Percentiles rank a stretch among this genome's conserved stretches.
These are phyloP conservation scores for Odontamblyopus rebecca DNA, from an alignment of 2,797 vertebrate species.

Conservation along the genomic window DNA sequence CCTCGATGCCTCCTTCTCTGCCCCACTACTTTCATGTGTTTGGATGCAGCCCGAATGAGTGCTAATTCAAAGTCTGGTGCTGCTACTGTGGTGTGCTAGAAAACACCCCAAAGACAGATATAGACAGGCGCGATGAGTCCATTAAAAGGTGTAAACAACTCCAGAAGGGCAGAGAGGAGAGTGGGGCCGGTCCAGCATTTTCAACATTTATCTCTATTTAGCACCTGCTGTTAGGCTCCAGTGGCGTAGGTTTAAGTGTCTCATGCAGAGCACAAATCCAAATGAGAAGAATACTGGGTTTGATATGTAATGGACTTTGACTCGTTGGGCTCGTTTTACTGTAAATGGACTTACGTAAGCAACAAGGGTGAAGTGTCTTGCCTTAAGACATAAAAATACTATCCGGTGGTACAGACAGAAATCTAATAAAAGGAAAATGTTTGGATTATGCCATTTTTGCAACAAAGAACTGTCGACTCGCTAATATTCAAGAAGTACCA, in stretches of 20 bases:
- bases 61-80: slow-evolving; percentile 37
- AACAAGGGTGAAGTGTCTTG: too few species aligned
- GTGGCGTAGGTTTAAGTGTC: neutral
- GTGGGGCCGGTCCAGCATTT: neutral
- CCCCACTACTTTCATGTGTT: slow-evolving; percentile 17
- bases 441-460: too few species aligned
- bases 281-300: too few species aligned
- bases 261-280: neutral
- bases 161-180: neutral
- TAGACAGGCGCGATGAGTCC: slow-evolving; percentile 6
- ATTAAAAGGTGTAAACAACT: slow-evolving; percentile 14
- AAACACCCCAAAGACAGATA: slow-evolving; percentile 7
- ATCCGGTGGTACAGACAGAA: too few species aligned
- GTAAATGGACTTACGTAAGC: too few species aligned
- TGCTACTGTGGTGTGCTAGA: slow-evolving; percentile 8
- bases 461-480: too few species aligned
- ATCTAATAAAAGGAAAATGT: too few species aligned
- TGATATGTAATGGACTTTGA: too few species aligned
- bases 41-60: slow-evolving; percentile 10
- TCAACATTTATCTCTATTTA: slow-evolving; percentile 6
- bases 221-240: neutral
- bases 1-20: slow-evolving; percentile 37
- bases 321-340: too few species aligned
- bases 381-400: too few species aligned
- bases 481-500: too few species aligned